Conservation (phyloP, 92 coral and sea anemone genomes). For the Actinostola sp. region DNA sequence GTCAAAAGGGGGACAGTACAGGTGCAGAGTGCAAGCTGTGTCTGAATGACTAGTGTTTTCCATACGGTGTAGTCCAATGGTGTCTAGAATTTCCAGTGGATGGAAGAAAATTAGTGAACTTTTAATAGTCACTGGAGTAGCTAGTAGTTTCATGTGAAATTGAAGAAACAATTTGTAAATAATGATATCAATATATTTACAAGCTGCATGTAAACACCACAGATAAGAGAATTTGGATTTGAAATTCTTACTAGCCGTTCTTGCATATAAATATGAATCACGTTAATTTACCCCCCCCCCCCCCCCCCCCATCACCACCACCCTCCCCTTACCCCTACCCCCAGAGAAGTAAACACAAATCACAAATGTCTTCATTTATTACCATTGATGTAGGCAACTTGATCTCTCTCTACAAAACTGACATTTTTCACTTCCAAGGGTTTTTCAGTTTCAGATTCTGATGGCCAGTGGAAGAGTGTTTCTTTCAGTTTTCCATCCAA, state of each 20-base stretch:
- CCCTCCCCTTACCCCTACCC: too few species aligned
- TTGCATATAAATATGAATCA: too few species aligned
- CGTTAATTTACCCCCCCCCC: too few species aligned
- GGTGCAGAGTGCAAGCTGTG: conserved; percentile 86
- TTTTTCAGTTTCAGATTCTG: conserved; percentile 73
- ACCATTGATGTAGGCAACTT: conserved; percentile 96
- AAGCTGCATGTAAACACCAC: too few species aligned
- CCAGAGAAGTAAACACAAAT: background rate
- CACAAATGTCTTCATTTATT: too few species aligned
- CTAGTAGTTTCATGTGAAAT: too few species aligned
- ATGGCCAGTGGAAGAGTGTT: conserved; percentile 89
- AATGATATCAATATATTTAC: too few species aligned
- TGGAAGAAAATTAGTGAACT: background rate
- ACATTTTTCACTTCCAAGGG: conserved; percentile 49
- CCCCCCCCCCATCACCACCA: background rate
- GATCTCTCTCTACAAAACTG: conserved; percentile 50
- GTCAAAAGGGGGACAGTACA: conserved; percentile 95
- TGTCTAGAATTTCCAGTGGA: conserved; percentile 39
- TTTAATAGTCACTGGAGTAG: too few species aligned
- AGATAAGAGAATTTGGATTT: too few species aligned
- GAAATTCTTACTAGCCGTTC: too few species aligned
- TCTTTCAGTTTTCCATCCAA: conserved; percentile 85
- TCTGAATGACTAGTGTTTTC: conserved; percentile 90
- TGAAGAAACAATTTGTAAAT: too few species aligned
- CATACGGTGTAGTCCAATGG: conserved; percentile 91